Evolutionary conservation across 2,113 vertebrate genomes (phyloP).

Genomic region (Oplegnathus fasciatus): DNA sequence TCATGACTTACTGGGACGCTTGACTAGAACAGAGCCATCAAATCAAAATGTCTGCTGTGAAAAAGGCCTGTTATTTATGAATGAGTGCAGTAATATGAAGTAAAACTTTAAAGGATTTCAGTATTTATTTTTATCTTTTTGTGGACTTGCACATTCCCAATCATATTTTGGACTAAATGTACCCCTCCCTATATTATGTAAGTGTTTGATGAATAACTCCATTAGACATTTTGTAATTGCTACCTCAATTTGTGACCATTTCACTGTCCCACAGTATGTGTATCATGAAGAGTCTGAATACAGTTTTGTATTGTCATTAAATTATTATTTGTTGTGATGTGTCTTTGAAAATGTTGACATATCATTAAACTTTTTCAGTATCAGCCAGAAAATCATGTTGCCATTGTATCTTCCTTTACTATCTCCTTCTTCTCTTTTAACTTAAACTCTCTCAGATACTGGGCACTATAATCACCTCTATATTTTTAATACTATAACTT

Average conservation of each 20-base stretch:
- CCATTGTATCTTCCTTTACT: background rate
- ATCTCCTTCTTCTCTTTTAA: background rate
- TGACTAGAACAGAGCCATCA: background rate
- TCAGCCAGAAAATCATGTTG: background rate
- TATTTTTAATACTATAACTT: background rate
- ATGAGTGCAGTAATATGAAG: background rate
- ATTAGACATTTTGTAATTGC: slow-evolving; percentile 16
- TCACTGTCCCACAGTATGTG: background rate
- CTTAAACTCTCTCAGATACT: background rate
- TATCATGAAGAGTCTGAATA: slow-evolving; percentile 10
- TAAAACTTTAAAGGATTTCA: background rate
- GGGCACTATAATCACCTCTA: background rate
- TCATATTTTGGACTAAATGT: background rate
- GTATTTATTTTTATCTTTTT: slow-evolving; percentile 13
- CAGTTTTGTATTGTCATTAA: slow-evolving; percentile 1
- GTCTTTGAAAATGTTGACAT: slow-evolving; percentile 27
- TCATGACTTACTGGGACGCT: no score
- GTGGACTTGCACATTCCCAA: background rate
- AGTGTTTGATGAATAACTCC: slow-evolving; percentile 7
- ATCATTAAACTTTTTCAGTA: slow-evolving; percentile 12
- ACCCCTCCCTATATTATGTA: background rate
- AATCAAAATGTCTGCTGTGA: background rate
- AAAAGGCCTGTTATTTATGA: background rate
- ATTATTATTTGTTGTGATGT: slow-evolving; percentile 21
- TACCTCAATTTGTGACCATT: slow-evolving; percentile 55